These are phyloP conservation scores for Stictonetta naevosa DNA, from an alignment of 2,113 vertebrate species.

Conservation along the genomic window DNA sequence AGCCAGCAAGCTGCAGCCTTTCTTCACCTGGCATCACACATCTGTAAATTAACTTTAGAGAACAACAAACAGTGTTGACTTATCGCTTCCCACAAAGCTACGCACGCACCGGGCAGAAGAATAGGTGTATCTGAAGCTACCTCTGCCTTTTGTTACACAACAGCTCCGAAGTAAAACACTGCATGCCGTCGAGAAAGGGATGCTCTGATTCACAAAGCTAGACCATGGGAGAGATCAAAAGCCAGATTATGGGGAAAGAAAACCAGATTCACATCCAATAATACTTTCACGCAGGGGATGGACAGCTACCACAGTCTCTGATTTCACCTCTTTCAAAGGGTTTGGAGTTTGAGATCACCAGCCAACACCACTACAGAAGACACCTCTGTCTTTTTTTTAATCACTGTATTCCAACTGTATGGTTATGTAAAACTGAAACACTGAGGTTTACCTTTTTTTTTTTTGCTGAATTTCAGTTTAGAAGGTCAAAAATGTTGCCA, in stretches of 20 bases:
- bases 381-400: not conserved
- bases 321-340: not conserved
- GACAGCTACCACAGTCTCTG: accelerated
- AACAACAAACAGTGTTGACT: not conserved
- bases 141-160: not conserved
- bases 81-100: not conserved
- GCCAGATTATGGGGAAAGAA: not conserved
- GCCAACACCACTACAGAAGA: not conserved
- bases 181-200: not conserved
- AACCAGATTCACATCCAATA: not conserved
- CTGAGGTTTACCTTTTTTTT: not conserved
- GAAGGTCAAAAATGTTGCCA: slow-evolving; percentile 74
- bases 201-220: not conserved
- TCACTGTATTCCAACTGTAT: not conserved
- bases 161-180: not conserved
- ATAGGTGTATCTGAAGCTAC: not conserved
- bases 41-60: not conserved
- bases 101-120: accelerated
- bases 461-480: slow-evolving; percentile 65
- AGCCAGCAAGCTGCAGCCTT: not conserved
- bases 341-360: not conserved
- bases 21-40: slow-evolving; percentile 2
- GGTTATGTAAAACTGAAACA: slow-evolving; percentile 37
- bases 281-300: not conserved
- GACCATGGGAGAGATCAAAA: not conserved